Base-by-base conservation (phyloP, 2,113 vertebrate species). In the Alouatta palliata region DNA sequence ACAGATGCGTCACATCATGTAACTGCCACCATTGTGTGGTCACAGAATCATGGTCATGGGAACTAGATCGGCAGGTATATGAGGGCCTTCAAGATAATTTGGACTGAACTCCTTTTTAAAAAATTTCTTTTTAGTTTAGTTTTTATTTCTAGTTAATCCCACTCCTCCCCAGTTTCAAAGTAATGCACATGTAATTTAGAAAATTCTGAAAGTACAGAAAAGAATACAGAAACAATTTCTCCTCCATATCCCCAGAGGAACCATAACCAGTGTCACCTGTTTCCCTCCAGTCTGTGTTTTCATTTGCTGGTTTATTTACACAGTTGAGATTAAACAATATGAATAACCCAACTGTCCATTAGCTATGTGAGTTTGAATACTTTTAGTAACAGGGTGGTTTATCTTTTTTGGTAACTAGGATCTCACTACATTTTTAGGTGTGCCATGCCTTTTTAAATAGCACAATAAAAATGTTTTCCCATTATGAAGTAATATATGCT, bases 21-120 rank as follows among this genome's bases (percentile, higher is more conserved):
- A 35, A 84, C 80, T 16, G 37, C 56, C 96, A 58, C 76, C n/a
- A 0, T 32, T 14, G 4, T 86, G 89, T 79, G 97, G 91, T 82
- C 93, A 30, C 70, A 23, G 71, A 49, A 6, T 16, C 16, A 2
- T 11, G 87, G 85, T 61, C 8, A 1, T 30, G 49, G 75, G 73
- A 66, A 27, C 54, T 3, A 54, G 84, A 17, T 3, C 0, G 0
- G 75, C 87, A 76, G 56, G 66, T 32, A 52, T 37, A 2, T 2
- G 32, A 16, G 30, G 23, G 35, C 23, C 71, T 49, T 80, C 7
- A 2, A 27, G 43, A 66, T 54, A 13, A 25, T 45, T 66, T 21
- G 88, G 37, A 61, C 52, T 16, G 66, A 75, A 66, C 64, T 14
- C 58, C 25, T 77, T 88, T 40, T 35, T 71, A 49, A 58, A 40